These are phyloP conservation scores for Rhinella marina DNA, from an alignment of 2,797 vertebrate species.

Conservation along the genomic window DNA sequence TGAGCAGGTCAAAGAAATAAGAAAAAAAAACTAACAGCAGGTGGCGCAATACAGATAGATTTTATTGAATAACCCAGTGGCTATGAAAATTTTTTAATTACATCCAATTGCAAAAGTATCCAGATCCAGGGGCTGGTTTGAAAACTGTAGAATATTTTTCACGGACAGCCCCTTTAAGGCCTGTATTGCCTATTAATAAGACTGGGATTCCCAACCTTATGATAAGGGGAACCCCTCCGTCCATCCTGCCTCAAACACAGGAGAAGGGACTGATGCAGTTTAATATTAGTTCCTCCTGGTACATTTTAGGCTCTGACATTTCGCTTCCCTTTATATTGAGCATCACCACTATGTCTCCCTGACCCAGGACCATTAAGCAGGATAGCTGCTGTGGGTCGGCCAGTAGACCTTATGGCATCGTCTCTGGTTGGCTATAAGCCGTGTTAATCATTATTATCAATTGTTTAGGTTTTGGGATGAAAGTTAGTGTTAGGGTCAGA, in stretches of 20 bases:
- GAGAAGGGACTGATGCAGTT: background rate
- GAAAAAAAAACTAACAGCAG: too few relatives aligned
- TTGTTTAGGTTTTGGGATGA: background rate
- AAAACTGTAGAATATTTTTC: too few relatives aligned
- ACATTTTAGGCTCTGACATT: too few relatives aligned
- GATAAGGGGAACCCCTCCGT: background rate
- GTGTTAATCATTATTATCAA: background rate
- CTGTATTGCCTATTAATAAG: too few relatives aligned
- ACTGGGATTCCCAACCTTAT: background rate
- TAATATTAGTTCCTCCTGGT: background rate
- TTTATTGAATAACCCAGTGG: too few relatives aligned
- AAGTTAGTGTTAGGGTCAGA: slow-evolving; percentile 20
- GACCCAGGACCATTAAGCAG: background rate
- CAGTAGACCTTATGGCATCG: background rate
- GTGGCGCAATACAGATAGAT: too few relatives aligned
- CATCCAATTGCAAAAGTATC: too few relatives aligned
- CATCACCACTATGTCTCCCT: background rate
- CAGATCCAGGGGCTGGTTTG: too few relatives aligned
- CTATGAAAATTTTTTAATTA: too few relatives aligned
- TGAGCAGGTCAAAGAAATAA: too few relatives aligned
- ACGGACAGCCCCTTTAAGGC: too few relatives aligned
- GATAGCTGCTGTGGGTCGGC: background rate
- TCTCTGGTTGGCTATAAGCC: background rate
- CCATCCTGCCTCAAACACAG: background rate
- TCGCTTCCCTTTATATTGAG: background rate